phyloP scores from a whole-genome alignment of 2,797 vertebrate species.

The Otus scops region DNA sequence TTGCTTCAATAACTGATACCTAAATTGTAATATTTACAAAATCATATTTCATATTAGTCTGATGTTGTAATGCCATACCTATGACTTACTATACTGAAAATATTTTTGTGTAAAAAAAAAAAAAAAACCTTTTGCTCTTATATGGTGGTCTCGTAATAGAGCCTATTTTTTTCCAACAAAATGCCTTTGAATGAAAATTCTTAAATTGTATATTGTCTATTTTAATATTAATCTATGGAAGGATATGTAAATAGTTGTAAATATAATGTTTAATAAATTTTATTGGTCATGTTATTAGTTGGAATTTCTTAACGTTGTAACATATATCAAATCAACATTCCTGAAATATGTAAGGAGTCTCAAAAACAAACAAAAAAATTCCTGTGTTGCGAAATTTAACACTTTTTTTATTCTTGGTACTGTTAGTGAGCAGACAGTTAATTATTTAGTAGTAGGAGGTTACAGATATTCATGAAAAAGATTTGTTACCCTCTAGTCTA shows the following conservation, averaged over 20 bases:
- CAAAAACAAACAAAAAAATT: neutral
- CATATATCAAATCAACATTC: conserved; percentile 33
- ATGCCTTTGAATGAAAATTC: conserved; percentile 97
- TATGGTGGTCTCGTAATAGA: conserved; percentile 87
- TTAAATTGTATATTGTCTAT: conserved; percentile 98
- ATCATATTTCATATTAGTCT: conserved; percentile 78
- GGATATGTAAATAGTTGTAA: conserved; percentile 97
- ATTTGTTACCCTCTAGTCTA: neutral
- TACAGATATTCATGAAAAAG: conserved; percentile 23
- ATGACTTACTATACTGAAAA: conserved; percentile 64
- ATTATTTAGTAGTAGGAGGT: conserved; percentile 37
- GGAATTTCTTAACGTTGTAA: conserved; percentile 66
- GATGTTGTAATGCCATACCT: conserved; percentile 76
- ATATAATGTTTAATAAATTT: conserved; percentile 99
- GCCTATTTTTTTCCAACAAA: conserved; percentile 91
- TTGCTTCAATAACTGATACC: conserved; percentile 77
- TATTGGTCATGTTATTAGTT: conserved; percentile 93
- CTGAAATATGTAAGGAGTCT: neutral
- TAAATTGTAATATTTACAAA: conserved; percentile 81
- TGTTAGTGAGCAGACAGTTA: neutral
- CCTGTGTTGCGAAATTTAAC: neutral
- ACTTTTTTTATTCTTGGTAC: neutral
- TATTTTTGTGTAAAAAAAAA: conserved; percentile 82
- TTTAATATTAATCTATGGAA: conserved; percentile 99
- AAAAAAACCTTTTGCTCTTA: conserved; percentile 82